Percentiles rank a stretch among this genome's conserved stretches.
Evolutionary conservation across 37 sponge, comb jelly and placozoan genomes (phyloP).

Genomic region (Oopsacas minuta): DNA sequence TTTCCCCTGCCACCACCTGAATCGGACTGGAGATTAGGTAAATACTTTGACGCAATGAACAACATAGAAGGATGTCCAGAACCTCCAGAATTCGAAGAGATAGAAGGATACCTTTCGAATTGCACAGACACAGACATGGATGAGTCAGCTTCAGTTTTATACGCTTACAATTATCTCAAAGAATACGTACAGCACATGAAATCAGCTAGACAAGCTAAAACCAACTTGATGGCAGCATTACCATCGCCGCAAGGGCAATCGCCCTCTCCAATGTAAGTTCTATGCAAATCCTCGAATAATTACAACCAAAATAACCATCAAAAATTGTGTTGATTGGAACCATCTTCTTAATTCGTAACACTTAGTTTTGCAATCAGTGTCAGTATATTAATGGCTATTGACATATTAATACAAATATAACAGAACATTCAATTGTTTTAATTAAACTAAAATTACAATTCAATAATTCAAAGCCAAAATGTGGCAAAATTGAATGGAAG

Average conservation of each 20-base stretch:
- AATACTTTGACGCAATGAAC: neutral
- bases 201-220: neutral
- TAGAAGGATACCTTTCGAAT: neutral
- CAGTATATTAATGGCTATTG: too few species aligned
- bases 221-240: neutral
- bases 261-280: neutral
- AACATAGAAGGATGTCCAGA: neutral
- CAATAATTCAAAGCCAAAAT: too few species aligned
- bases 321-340: too few species aligned
- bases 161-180: constrained; percentile 11
- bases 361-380: too few species aligned
- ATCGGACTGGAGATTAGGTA: neutral
- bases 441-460: too few species aligned
- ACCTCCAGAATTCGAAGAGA: neutral
- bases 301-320: too few species aligned
- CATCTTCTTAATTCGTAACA: too few species aligned
- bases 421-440: too few species aligned
- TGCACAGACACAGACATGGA: constrained; percentile 14
- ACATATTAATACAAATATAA: too few species aligned
- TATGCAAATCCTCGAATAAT: too few species aligned
- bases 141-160: neutral
- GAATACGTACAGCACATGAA: constrained; percentile 7
- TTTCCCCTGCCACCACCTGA: neutral
- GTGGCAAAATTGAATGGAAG: neutral
- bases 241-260: neutral